phyloP scores from a whole-genome alignment of 1,140 invertebrate species.

The Venturia canescens region DNA sequence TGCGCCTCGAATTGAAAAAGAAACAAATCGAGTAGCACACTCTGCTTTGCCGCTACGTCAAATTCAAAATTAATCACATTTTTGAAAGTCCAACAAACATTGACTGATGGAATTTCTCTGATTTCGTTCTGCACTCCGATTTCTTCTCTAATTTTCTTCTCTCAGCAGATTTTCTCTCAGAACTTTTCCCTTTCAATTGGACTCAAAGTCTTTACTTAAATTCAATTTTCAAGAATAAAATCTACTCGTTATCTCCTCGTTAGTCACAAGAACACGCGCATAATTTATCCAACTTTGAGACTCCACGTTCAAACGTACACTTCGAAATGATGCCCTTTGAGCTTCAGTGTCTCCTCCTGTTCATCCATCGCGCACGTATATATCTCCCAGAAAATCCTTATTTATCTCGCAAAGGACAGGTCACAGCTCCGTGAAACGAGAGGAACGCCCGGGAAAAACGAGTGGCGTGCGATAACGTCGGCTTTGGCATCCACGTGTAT shows the following conservation, averaged over 20 bases:
- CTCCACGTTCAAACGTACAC: neutral
- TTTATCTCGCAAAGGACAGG: conserved; percentile 35
- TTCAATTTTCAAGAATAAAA: neutral
- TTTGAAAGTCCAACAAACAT: too few relatives aligned
- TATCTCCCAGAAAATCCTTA: conserved; percentile 9
- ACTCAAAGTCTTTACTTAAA: neutral
- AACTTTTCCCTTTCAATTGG: too few relatives aligned
- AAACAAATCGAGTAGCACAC: neutral
- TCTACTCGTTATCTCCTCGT: neutral
- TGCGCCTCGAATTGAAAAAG: neutral
- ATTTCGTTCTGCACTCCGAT: too few relatives aligned
- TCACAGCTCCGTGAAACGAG: conserved; percentile 37
- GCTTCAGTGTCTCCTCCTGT: neutral
- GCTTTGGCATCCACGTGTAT: conserved; percentile 36
- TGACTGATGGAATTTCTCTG: too few relatives aligned
- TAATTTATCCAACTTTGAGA: neutral
- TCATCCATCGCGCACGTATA: neutral
- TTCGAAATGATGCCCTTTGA: neutral
- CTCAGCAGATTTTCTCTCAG: too few relatives aligned
- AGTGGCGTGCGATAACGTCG: conserved; percentile 37
- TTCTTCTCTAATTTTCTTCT: too few relatives aligned
- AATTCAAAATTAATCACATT: too few relatives aligned
- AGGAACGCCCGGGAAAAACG: conserved; percentile 8
- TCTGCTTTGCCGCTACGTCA: neutral
- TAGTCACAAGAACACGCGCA: neutral